Conservation (phyloP, 2,888 invertebrate species). For the Xanthia icteritia region DNA sequence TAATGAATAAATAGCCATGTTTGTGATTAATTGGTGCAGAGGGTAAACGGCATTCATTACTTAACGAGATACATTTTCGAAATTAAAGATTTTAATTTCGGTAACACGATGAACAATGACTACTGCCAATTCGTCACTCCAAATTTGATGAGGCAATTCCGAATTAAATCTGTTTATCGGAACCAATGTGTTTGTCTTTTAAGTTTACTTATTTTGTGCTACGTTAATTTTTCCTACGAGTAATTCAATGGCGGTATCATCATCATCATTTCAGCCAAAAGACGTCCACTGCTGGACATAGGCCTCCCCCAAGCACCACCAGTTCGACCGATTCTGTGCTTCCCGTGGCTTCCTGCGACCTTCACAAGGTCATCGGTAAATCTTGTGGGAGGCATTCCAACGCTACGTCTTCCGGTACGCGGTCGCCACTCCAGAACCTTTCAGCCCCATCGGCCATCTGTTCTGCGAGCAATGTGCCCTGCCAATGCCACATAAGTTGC, state of each 20-base stretch:
- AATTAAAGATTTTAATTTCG: constrained; percentile 53
- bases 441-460: no score
- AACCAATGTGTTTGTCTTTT: constrained; percentile 30
- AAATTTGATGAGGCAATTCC: constrained; percentile 33
- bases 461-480: no score
- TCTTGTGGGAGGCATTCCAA: no score
- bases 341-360: no score
- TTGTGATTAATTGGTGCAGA: constrained; percentile 39
- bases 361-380: no score
- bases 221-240: not conserved
- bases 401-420: no score
- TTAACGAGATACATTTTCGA: constrained; percentile 37
- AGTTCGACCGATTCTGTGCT: no score
- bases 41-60: constrained; percentile 43
- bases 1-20: constrained; percentile 22
- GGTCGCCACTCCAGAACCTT: no score
- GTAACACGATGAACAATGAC: constrained; percentile 16
- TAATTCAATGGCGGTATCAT: not conserved
- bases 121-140: constrained; percentile 41
- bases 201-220: constrained; percentile 17
- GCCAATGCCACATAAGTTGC: no score
- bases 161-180: constrained; percentile 32
- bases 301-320: no score
- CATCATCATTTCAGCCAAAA: no score
- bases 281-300: no score